Conservation (phyloP, 2,797 vertebrate genomes). For the Cuniculus paca region DNA sequence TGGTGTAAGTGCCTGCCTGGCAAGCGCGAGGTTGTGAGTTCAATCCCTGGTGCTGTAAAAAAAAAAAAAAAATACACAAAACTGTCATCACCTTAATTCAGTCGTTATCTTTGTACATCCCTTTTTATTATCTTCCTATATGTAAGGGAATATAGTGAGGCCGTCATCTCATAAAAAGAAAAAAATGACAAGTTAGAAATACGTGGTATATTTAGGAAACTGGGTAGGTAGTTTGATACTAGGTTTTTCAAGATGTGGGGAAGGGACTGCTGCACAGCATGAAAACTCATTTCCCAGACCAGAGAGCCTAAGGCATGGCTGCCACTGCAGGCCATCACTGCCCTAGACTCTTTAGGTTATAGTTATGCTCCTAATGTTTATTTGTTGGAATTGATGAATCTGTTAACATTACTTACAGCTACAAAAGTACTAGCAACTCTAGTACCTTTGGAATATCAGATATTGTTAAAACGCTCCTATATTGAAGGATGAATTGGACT, state of each 20-base stretch:
- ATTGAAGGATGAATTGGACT: constrained; percentile 1
- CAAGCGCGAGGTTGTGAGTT: no score
- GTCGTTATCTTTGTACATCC: background rate
- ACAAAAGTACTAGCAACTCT: background rate
- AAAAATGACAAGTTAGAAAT: background rate
- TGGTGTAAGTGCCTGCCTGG: no score
- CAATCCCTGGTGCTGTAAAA: no score
- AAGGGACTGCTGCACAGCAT: background rate
- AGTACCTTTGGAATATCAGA: background rate
- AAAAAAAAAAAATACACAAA: background rate
- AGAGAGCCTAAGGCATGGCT: background rate
- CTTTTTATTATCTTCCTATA: background rate
- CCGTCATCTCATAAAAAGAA: background rate
- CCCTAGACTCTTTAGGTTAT: background rate
- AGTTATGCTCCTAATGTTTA: background rate
- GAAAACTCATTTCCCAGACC: background rate
- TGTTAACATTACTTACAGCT: background rate
- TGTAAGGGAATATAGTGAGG: background rate
- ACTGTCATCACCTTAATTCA: background rate
- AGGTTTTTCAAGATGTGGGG: background rate
- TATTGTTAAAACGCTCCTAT: background rate
- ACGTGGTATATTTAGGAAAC: background rate
- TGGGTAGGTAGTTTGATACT: background rate
- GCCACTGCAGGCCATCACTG: background rate
- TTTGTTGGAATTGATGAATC: constrained; percentile 50